These are phyloP conservation scores for Gadopsis marmoratus DNA, from an alignment of 2,797 vertebrate species.

Conservation along the genomic window DNA sequence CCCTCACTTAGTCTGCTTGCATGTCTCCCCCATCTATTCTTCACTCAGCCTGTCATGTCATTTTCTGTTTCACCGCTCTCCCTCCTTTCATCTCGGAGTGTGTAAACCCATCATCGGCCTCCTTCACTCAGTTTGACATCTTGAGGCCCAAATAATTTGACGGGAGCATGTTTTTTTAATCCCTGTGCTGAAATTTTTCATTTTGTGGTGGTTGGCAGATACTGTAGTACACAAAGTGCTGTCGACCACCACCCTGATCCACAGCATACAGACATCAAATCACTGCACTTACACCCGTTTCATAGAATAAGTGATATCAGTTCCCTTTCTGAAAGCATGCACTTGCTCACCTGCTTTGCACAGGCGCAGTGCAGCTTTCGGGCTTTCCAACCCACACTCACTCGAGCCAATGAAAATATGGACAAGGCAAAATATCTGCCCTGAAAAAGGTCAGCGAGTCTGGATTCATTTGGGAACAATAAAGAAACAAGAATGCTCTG, in stretches of 20 bases:
- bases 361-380: not conserved
- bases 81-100: slow-evolving; percentile 27
- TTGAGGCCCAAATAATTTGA: not conserved
- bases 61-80: slow-evolving; percentile 11
- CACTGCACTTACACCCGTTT: not conserved
- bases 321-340: not conserved
- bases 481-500: no score
- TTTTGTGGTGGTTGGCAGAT: not conserved
- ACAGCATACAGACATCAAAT: not conserved
- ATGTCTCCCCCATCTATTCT: slow-evolving; percentile 1
- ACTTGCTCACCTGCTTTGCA: not conserved
- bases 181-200: not conserved
- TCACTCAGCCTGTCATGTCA: not conserved
- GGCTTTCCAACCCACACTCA: not conserved
- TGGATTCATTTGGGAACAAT: no score
- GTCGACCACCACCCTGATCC: not conserved
- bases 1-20: not conserved
- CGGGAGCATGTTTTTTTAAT: not conserved
- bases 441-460: no score
- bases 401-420: not conserved
- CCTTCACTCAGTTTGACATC: slow-evolving; percentile 26
- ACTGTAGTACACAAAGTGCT: not conserved
- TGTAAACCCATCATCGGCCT: slow-evolving; percentile 12
- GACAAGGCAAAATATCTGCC: no score
- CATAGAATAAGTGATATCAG: not conserved